Base-by-base conservation (phyloP, 2,797 vertebrate species). In the Hapalemur alaotrensis region DNA sequence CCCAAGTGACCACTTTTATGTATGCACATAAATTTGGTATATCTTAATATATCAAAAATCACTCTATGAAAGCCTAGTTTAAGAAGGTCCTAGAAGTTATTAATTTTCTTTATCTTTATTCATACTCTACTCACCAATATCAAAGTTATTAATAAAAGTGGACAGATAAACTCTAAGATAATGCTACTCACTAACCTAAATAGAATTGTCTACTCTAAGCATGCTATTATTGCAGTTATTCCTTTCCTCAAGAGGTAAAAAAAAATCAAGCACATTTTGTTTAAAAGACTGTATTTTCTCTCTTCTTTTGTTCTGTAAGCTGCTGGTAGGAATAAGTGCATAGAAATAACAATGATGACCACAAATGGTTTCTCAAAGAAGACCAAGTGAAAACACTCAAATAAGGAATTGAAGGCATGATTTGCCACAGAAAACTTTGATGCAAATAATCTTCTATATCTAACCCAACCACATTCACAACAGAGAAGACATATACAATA, bases 341-440 rank as follows among this genome's bases (percentile, higher is more conserved):
- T n/a, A 90, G 50, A 95, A 87, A 59, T 32, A 82, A 23, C 30
- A 79, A 78, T 25, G 38, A 70, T 90, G 48, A 69, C 25, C 75
- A 82, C 61, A 80, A 80, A 85, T 91, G 6, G 11, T 73, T 89
- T 70, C 32, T 79, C 59, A 54, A 73, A 89, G 54, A 88, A 69
- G 70, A 65, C 18, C 23, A 80, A 35, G 13, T 75, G 65, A 86
- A 94, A 90, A 93, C 9, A 87, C 38, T 86, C 22, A 72, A 82
- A 89, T 81, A 81, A 65, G 87, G 50, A 57, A 65, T 52, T 79
- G 61, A 90, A 89, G 57, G 9, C 23, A 50, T 38, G 48, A 59
- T 85, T 93, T 89, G 30, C 30, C 70, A 72, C 57, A 84, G 65
- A 67, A 79, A 92, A 85, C 50, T 67, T 95, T n/a, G 84, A 4